Base-by-base conservation (phyloP, 2,113 vertebrate species). In the Psittacula cyanocephala region DNA sequence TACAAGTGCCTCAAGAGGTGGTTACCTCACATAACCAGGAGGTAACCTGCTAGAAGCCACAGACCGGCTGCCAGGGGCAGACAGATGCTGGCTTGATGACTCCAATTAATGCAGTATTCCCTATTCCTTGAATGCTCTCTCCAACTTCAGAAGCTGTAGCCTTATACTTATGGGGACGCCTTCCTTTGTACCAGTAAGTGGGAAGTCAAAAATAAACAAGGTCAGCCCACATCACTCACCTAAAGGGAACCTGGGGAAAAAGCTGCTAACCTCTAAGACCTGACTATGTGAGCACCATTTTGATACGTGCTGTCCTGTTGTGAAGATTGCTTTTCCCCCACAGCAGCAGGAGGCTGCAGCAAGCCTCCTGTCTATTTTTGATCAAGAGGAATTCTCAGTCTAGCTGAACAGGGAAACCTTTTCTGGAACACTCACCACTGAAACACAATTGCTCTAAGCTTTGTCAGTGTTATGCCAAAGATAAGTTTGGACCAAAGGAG, bases 1-100 rank as follows among this genome's bases (percentile, higher is more conserved):
- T 2, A 5, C 7, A 0, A 0, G 23, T 27, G 25, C 2, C 65
- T 19, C 60, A 6, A 1, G 82, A n/a, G 29, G 62, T 0, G 5
- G 11, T 4, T 6, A 7, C 16, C 53, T 4, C 0, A 0, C 33
- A 60, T 33, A 9, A 55, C 9, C 3, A 16, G 39, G 55, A 44
- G 23, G 18, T 6, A 18, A 4, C 20, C 35, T 1, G 22, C 65
- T 11, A 4, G 33, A 5, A 27, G 17, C 46, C 44, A 5, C 17
- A 12, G 6, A 19, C 55, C 29, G 2, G 3, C 50, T 35, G 85
- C 27, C 60, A 4, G 5, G 43, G 16, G 15, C 4, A 4, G 17
- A 6, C n/a, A 9, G 27, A 6, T 10, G 0, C 31, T 3, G 2
- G 4, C 33, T 4, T 55, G 55, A 24, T 2, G 69, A 11, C 75